Evolutionary conservation across 2,113 vertebrate species (phyloP).

Genomic region (Cygnus buccinator): DNA sequence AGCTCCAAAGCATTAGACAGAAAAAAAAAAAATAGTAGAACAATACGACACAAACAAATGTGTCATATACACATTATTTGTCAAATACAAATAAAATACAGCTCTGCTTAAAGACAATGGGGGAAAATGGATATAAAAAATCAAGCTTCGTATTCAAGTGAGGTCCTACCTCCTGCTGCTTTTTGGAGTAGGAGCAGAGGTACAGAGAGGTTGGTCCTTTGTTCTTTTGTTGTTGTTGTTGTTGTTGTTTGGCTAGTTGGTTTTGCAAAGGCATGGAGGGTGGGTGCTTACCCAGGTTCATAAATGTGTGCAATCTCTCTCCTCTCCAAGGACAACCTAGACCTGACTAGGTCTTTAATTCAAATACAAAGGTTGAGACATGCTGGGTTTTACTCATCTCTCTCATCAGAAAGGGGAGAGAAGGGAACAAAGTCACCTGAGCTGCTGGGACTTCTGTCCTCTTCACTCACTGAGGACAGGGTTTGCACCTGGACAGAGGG

Average conservation of each 20-base stretch:
- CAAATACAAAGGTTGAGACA: background rate
- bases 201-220: background rate
- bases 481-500: background rate
- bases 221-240: background rate
- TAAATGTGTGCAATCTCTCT: background rate
- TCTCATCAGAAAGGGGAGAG: background rate
- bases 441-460: background rate
- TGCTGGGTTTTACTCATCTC: accelerated
- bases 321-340: background rate
- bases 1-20: background rate
- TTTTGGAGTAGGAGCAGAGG: background rate
- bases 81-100: background rate
- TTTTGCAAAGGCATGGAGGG: background rate
- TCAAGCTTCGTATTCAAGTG: background rate
- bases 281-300: background rate
- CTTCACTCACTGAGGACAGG: background rate
- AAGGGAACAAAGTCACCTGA: background rate
- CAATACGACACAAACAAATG: too few species aligned
- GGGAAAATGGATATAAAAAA: background rate
- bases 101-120: background rate
- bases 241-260: too few species aligned
- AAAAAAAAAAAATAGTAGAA: background rate
- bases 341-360: background rate
- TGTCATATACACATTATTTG: too few species aligned
- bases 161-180: background rate